Evolutionary conservation across 2,888 invertebrate genomes (phyloP).

Genomic region (Tuta absoluta): DNA sequence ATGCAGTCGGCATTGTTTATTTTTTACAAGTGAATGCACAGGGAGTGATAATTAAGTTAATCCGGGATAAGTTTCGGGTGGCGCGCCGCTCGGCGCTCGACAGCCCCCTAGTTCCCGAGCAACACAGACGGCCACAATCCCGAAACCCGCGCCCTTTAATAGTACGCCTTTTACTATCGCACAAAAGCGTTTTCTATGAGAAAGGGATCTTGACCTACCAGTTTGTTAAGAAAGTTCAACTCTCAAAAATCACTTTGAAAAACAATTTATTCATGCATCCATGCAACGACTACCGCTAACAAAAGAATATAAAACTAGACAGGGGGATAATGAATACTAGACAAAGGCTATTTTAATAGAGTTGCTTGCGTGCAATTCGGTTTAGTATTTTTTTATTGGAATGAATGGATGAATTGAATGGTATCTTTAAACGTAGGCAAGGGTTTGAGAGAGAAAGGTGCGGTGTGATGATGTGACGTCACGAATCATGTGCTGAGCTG

Average conservation of each 20-base stretch:
- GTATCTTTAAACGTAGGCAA: constrained; percentile 29
- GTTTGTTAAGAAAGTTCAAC: constrained; percentile 72
- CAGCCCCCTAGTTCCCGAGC: constrained; percentile 12
- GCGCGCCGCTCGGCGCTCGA: not conserved
- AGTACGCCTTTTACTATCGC: constrained; percentile 74
- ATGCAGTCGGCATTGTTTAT: constrained; percentile 14
- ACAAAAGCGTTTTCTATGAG: constrained; percentile 78
- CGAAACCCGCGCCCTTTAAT: constrained; percentile 71
- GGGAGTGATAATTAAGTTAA: constrained; percentile 27
- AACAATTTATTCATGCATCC: constrained; percentile 80
- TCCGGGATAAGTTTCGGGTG: constrained; percentile 28
- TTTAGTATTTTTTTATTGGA: constrained; percentile 58
- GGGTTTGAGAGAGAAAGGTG: constrained; percentile 28
- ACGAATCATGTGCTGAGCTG: constrained; percentile 21
- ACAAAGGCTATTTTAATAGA: constrained; percentile 75
- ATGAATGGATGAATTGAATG: constrained; percentile 46
- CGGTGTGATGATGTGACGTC: constrained; percentile 22
- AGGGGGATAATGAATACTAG: constrained; percentile 79
- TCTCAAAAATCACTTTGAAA: constrained; percentile 62
- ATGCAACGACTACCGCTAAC: constrained; percentile 70
- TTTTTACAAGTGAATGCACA: constrained; percentile 22
- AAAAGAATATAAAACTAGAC: constrained; percentile 80
- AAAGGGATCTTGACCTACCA: constrained; percentile 81
- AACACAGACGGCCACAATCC: constrained; percentile 39
- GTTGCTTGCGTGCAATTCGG: constrained; percentile 74